Base-by-base conservation (phyloP, 2,797 vertebrate species). In the Triplophysa bombifrons region DNA sequence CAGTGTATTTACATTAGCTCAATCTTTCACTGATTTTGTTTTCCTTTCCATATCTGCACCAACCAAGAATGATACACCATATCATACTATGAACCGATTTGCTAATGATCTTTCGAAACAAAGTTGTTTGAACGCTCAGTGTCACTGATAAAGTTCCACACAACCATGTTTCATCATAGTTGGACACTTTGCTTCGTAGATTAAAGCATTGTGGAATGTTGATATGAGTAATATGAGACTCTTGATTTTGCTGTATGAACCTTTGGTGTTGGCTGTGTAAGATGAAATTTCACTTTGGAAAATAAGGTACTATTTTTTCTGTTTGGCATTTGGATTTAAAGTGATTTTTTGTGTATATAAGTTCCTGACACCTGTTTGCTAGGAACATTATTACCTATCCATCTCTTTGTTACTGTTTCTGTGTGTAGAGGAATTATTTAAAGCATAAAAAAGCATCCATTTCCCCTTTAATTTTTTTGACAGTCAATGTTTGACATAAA, bases 291-390 rank as follows among this genome's bases (percentile, higher is more conserved):
- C 55, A 63, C 19, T 76, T 65, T 68, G 27, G 67, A 66, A 80
- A 80, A 74, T 63, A 80, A 78, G 79, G 71, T 60, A 78, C 58
- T 74, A 71, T 74, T 73, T 50, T 85, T 80, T 72, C 69, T 63
- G 72, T 70, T 79, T 78, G 79, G 70, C 75, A 72, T 80, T 75
- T 74, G 66, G 74, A 79, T 74, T 82, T 64, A 8, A 30, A 61
- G 25, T 74, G 50, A 55, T 48, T 38, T n/a, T 65, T 68, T 84
- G 82, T 84, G 80, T 82, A 85, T 73, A 84, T 83, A 85, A 82
- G 69, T 76, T 74, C 82, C 76, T 72, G 78, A 82, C 61, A 80
- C 80, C 68, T 74, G 77, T 84, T 80, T 71, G 74, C 25, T 64
- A 70, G 60, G 44, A 84, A 82, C 27, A 77, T 82, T 58, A 80